Percentiles rank a stretch among this genome's conserved stretches.
These are phyloP conservation scores for Centruroides sculpturatus DNA, from an alignment of 1,140 invertebrate genomes.

Conservation along the genomic window DNA sequence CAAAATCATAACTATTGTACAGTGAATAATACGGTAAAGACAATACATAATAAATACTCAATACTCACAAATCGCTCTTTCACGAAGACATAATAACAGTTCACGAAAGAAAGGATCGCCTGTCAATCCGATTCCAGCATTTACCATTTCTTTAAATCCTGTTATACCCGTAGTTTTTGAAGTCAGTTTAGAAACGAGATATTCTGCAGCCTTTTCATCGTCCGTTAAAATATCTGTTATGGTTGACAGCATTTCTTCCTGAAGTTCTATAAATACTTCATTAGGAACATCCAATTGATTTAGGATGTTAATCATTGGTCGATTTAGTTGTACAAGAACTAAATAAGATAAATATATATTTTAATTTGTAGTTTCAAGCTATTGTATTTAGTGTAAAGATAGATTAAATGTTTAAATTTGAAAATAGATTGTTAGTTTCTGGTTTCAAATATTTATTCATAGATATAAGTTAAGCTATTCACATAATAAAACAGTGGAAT, in stretches of 20 bases:
- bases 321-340: too few species aligned
- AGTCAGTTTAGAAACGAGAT: too few species aligned
- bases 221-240: too few species aligned
- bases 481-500: too few species aligned
- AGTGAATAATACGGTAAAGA: too few species aligned
- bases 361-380: conserved; percentile 13
- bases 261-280: too few species aligned
- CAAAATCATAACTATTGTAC: too few species aligned
- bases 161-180: too few species aligned
- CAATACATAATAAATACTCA: not conserved
- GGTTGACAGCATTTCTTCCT: too few species aligned
- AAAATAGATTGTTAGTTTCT: conserved; percentile 7
- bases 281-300: too few species aligned
- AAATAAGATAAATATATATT: conserved; percentile 4
- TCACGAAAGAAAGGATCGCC: conserved; percentile 16
- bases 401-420: conserved; percentile 5
- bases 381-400: conserved; percentile 10
- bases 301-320: too few species aligned
- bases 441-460: conserved; percentile 10
- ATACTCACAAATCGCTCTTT: conserved; percentile 5
- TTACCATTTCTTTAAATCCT: conserved; percentile 5
- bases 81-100: conserved; percentile 8
- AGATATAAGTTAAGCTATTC: conserved; percentile 14
- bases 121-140: conserved; percentile 9
- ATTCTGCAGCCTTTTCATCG: too few species aligned